Base-by-base conservation (phyloP, 2,113 vertebrate species). In the Gallinago paraguaiae region DNA sequence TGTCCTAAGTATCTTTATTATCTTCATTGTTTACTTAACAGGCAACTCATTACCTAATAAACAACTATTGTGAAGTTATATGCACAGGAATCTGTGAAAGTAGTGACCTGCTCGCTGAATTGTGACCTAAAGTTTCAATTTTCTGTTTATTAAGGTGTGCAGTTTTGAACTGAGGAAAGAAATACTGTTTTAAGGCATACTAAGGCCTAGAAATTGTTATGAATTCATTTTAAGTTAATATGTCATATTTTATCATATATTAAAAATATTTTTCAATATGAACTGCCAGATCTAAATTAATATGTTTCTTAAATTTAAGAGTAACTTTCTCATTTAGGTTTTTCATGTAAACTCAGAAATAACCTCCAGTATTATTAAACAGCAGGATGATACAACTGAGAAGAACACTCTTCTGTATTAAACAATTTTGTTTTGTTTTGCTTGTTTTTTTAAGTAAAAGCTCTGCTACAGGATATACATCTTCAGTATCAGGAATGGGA, bases 1-100 rank as follows among this genome's bases (percentile, higher is more conserved):
- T 98, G 98, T 97, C 68, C 97, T 93, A 97, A 98, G 99, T 99
- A 98, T 97, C 37, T 90, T 74, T 93, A 61, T 90, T 57, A 60
- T 97, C 60, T 92, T 76, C 61, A 74, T 74, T 96, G 20, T 23
- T 94, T 92, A 74, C 25, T 28, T 72, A 12, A 64, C 41, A 57
- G 27, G 30, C 39, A 80, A 20, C 37, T 79, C 6, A 59, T 76
- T 88, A 51, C n/a, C 28, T 63, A 25, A 28, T n/a, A 67, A 20
- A 37, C 14, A 46, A 11, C 9, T 88, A 3, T 84, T 77, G 25
- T 1, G 13, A 92, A 81, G 59, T 82, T 24, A 33, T 14, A 57
- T 50, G 57, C 39, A 54, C 8, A 2, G 39, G 25, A 46, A 63
- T 92, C 19, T 92, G 1, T 88, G 35, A 50, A 86, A 86, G 16